Evolutionary conservation across 2,113 vertebrate genomes (phyloP).

Genomic region (Prochilodus magdalenae): DNA sequence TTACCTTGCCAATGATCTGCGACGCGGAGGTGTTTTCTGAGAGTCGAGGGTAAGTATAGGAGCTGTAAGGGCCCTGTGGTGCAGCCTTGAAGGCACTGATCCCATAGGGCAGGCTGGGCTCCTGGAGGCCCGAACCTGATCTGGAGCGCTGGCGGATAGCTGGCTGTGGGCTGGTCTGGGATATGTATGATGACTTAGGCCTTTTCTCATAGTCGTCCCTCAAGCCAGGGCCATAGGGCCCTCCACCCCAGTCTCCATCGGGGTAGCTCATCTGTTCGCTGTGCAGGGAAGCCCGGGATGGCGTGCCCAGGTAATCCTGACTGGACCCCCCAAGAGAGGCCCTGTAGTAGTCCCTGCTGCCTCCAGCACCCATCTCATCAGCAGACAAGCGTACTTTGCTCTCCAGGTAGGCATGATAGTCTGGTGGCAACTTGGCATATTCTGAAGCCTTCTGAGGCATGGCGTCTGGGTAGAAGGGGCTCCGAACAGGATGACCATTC

Average conservation of each 20-base stretch:
- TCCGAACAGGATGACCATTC: slow-evolving; percentile 87
- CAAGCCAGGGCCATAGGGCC: slow-evolving; percentile 62
- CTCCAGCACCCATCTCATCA: slow-evolving; percentile 75
- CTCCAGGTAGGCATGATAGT: slow-evolving; percentile 89
- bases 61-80: slow-evolving; percentile 91
- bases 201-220: slow-evolving; percentile 91
- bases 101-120: slow-evolving; percentile 87
- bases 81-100: slow-evolving; percentile 87
- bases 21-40: slow-evolving; percentile 83
- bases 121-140: slow-evolving; percentile 95
- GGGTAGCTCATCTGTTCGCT: slow-evolving; percentile 88
- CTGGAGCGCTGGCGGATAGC: slow-evolving; percentile 92
- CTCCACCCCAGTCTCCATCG: slow-evolving; percentile 86
- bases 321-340: slow-evolving; percentile 75
- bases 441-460: slow-evolving; percentile 85
- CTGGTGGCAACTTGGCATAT: slow-evolving; percentile 83
- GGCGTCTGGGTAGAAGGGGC: slow-evolving; percentile 87
- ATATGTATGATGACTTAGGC: slow-evolving; percentile 93
- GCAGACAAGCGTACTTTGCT: slow-evolving; percentile 80
- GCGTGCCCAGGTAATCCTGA: slow-evolving; percentile 87
- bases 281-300: slow-evolving; percentile 85
- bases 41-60: slow-evolving; percentile 96
- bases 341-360: slow-evolving; percentile 74
- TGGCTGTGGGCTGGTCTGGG: slow-evolving; percentile 90
- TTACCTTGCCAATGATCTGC: slow-evolving; percentile 91